A percentile compares a stretch with the other conserved stretches of the same genome.
These are phyloP conservation scores for Pollenia angustigena DNA, from an alignment of 2,888 invertebrate species.

Conservation along the genomic window DNA sequence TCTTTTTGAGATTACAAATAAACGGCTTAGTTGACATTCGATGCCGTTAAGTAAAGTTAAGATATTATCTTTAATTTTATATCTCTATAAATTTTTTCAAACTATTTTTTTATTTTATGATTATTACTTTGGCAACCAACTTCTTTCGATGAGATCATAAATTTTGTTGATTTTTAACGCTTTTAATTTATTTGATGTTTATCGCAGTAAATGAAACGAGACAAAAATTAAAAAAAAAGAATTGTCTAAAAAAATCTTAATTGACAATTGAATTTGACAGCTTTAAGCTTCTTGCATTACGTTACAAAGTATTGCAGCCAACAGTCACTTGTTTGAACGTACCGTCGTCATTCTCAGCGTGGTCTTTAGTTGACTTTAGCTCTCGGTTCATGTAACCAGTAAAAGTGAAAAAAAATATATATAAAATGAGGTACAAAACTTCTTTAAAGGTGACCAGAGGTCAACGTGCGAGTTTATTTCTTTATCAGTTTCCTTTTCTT, in stretches of 20 bases:
- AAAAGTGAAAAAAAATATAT: slow-evolving; percentile 37
- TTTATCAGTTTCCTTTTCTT: not conserved
- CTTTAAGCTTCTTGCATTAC: slow-evolving; percentile 69
- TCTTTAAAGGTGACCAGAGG: slow-evolving; percentile 47
- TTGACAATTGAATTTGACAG: slow-evolving; percentile 73
- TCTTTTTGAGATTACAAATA: slow-evolving; percentile 56
- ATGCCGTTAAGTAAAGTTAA: slow-evolving; percentile 56
- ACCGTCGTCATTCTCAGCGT: slow-evolving; percentile 21
- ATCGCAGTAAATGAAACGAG: slow-evolving; percentile 9
- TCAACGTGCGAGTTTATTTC: slow-evolving; percentile 35
- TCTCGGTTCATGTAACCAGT: slow-evolving; percentile 38
- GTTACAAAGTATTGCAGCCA: slow-evolving; percentile 28
- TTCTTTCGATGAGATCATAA: slow-evolving; percentile 65
- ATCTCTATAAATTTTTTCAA: slow-evolving; percentile 21
- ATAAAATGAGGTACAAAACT: slow-evolving; percentile 32
- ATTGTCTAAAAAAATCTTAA: slow-evolving; percentile 57
- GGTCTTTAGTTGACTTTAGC: slow-evolving; percentile 23
- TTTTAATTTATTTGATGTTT: slow-evolving; percentile 26
- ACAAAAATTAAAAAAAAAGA: slow-evolving; percentile 23
- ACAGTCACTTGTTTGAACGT: slow-evolving; percentile 56
- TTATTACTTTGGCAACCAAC: slow-evolving; percentile 21
- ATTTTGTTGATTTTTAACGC: slow-evolving; percentile 43
- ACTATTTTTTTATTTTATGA: not conserved
- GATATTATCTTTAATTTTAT: slow-evolving; percentile 44
- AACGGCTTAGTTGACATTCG: slow-evolving; percentile 59